A percentile compares a stretch with the other conserved stretches of the same genome.
phyloP scores from a whole-genome alignment of 2,888 invertebrate genomes.

The Drosophila demipolita region DNA sequence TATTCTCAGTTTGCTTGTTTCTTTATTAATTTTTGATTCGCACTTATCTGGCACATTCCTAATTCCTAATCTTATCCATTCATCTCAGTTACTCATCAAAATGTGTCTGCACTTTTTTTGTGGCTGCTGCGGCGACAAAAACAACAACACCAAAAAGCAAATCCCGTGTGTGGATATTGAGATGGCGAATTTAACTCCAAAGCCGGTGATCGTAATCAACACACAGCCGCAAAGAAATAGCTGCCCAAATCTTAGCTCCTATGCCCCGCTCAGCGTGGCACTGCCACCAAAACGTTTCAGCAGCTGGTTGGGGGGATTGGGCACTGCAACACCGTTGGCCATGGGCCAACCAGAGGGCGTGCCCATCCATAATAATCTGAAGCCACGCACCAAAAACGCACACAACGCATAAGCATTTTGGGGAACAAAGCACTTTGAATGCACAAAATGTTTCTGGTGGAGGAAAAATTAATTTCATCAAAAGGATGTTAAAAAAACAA shows the following conservation, averaged over 20 bases:
- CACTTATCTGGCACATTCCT: neutral
- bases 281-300: slow-evolving; percentile 8
- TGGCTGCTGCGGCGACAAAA: slow-evolving; percentile 12
- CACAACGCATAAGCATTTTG: neutral
- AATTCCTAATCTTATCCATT: neutral
- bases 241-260: slow-evolving; percentile 24
- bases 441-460: neutral
- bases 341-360: slow-evolving; percentile 48
- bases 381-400: neutral
- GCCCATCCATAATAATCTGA: slow-evolving; percentile 11
- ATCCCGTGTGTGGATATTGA: slow-evolving; percentile 30
- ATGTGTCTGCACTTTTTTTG: slow-evolving; percentile 17
- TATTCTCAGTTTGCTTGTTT: neutral
- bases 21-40: neutral
- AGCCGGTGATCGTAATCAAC: slow-evolving; percentile 15
- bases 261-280: slow-evolving; percentile 9
- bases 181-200: slow-evolving; percentile 16
- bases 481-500: neutral
- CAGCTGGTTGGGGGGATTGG: slow-evolving; percentile 41
- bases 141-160: neutral
- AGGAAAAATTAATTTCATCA: slow-evolving; percentile 2
- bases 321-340: slow-evolving; percentile 43
- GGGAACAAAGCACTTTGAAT: neutral
- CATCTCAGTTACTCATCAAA: neutral
- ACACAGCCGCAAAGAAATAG: slow-evolving; percentile 24